Base-by-base conservation (phyloP, 2,888 invertebrate species). In the Ochropleura plecta region DNA sequence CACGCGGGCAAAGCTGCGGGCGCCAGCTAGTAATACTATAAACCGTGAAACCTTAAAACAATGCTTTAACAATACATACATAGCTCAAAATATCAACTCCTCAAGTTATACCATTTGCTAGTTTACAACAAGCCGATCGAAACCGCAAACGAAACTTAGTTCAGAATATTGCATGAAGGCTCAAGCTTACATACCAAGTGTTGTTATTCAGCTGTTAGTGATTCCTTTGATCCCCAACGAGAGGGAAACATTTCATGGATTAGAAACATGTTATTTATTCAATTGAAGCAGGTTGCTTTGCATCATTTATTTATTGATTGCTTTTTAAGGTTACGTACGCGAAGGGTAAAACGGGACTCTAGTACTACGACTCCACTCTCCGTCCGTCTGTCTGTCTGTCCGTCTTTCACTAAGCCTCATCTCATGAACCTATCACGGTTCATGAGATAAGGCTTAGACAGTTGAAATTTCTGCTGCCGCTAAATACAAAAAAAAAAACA, bases 211-310 rank as follows among this genome's bases (percentile, higher is more conserved):
- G 59, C 70, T 77, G 84, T 84, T 81, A 79, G 80, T 70, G 51
- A 86, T 84, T 80, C 86, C 81, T 83, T 86, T 85, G 79, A 86
- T 80, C 81, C 68, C 55, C 60, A 10, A 69, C 70, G 30, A 20
- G 64, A 57, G 70, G 57, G 63, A 70, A 78, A 76, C 74, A 77
- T 86, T 76, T 86, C 77, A 80, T 81, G 73, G 77, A 85, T 84
- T 78, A 73, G 64, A 63, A 78, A 67, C 71, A 66, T 70, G 70
- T 83, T 78, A 70, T 55, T 78, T 81, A 79, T 84, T 74, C 53
- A 65, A 59, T 79, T 18, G 65, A 59, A 67, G 67, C 49, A 42
- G 51, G 12, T 18, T 59, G 62, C 55, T 16, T n/a, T 42, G 40
- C 49, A 14, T 57, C 67, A 55, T 64, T 74, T 65, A 81, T 57